Base-by-base conservation (phyloP, 2,888 invertebrate genomes). In the Lasioglossum zephyrum region DNA sequence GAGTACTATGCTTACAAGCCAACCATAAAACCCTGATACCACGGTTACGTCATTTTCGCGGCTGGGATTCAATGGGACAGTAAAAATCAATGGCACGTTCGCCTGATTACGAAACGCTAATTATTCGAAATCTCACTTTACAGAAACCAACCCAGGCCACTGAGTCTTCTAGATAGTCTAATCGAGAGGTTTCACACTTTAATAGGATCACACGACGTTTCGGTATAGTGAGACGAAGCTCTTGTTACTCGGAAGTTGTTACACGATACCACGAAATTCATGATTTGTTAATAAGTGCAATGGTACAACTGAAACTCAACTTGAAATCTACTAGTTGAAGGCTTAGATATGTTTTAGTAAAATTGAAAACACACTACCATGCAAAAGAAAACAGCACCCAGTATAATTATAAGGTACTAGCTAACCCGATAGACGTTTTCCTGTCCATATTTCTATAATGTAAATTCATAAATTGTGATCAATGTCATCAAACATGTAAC, bases 31-130 rank as follows among this genome's bases (percentile, higher is more conserved):
- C 49, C 39, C 22, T 41, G 69, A 72, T 69, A 69, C 73, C 26
- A 13, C 1, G n/a, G 53, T 82, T 82, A 79, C 76, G 53, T 80
- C 60, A 66, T 63, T 44, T 44, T 82, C 26, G 60, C 53, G 31
- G 70, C 26, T 26, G 16, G 79, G 49, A 70, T 69, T 73, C 39
- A 13, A 53, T 36, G 18, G 60, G 60, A 60, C 41, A 8, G 70
- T 53, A 69, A 44, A 16, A 63, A 73, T 16, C 31, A 36, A 69
- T 36, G 18, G 8, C 36, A 9, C 75, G 9, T 31, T 26, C 13
- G 22, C 26, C 9, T 47, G 82, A 69, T 77, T 83, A 60, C 76
- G 72, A 76, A 69, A 36, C 49, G 53, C 72, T 83, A 83, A 85
- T 79, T 79, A 79, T 47, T 66, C 36, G 73, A 73, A 53, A 76